A percentile compares a stretch with the other conserved stretches of the same genome.
phyloP scores from a whole-genome alignment of 2,797 vertebrate genomes.

The Nyctibius grandis region DNA sequence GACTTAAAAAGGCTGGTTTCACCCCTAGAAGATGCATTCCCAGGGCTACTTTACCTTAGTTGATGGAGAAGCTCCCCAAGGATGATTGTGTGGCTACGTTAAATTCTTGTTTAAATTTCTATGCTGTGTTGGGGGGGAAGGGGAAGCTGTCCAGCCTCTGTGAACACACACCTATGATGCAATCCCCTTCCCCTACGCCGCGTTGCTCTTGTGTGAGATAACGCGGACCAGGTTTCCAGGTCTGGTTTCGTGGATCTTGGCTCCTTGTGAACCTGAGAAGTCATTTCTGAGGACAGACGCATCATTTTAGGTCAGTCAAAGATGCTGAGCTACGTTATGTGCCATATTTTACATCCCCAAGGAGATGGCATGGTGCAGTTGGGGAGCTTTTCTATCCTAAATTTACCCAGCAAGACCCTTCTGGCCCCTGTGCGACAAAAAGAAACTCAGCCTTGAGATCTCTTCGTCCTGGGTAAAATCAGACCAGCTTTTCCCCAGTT shows the following conservation, averaged over 20 bases:
- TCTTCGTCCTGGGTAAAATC: not conserved
- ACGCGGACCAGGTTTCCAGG: not conserved
- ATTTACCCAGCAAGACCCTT: not conserved
- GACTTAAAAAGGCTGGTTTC: not conserved
- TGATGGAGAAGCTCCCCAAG: not conserved
- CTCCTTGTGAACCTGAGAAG: not conserved
- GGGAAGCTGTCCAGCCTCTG: not conserved
- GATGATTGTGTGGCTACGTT: not conserved
- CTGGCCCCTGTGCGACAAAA: not conserved
- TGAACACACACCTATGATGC: not conserved
- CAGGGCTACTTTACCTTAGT: not conserved
- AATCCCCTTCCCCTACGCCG: not conserved
- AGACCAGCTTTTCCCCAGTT: fast-evolving
- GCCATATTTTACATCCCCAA: fast-evolving
- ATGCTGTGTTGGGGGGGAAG: not conserved
- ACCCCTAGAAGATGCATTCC: not conserved
- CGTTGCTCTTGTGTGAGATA: not conserved
- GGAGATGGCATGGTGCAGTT: not conserved
- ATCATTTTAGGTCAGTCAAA: not conserved
- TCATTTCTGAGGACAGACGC: not conserved
- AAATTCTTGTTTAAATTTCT: not conserved
- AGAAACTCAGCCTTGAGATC: conserved; percentile 14
- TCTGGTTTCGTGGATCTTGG: not conserved
- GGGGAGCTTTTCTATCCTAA: not conserved
- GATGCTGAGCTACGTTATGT: not conserved